Evolutionary conservation across 92 coral and sea anemone species (phyloP).

Genomic region (Bergia puertoricense): DNA sequence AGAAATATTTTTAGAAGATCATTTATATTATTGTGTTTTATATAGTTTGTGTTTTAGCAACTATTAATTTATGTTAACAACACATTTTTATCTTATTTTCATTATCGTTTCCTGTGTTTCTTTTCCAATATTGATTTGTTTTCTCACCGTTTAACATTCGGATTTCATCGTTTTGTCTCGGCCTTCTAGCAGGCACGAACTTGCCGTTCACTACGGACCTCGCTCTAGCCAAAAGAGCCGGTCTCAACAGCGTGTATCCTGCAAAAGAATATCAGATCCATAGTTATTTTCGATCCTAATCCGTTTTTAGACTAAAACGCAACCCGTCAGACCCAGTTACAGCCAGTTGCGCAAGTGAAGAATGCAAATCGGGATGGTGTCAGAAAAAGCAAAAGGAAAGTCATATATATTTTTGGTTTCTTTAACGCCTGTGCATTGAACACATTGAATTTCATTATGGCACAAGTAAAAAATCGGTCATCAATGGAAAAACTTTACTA

Average conservation of each 20-base stretch:
- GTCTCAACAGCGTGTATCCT: neutral
- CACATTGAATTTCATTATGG: too few relatives aligned
- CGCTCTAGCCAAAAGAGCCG: constrained; percentile 1
- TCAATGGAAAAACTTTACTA: too few relatives aligned
- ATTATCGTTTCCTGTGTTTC: neutral
- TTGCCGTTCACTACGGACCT: neutral
- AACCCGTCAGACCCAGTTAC: too few relatives aligned
- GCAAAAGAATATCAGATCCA: neutral
- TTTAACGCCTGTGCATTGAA: too few relatives aligned
- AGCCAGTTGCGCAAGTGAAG: too few relatives aligned
- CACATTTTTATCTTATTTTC: neutral
- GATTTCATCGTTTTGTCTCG: neutral
- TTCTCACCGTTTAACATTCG: neutral
- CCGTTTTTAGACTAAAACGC: neutral
- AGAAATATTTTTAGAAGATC: too few relatives aligned
- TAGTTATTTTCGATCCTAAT: neutral
- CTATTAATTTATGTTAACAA: too few relatives aligned
- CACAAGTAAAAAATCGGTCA: too few relatives aligned
- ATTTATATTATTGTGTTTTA: too few relatives aligned
- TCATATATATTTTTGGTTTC: too few relatives aligned
- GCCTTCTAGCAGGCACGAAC: neutral
- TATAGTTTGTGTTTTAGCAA: neutral
- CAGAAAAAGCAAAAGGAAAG: too few relatives aligned
- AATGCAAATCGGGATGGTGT: too few relatives aligned
- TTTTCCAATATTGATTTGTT: neutral